Conservation (phyloP, 2,888 invertebrate genomes). For the Apamea sordens region DNA sequence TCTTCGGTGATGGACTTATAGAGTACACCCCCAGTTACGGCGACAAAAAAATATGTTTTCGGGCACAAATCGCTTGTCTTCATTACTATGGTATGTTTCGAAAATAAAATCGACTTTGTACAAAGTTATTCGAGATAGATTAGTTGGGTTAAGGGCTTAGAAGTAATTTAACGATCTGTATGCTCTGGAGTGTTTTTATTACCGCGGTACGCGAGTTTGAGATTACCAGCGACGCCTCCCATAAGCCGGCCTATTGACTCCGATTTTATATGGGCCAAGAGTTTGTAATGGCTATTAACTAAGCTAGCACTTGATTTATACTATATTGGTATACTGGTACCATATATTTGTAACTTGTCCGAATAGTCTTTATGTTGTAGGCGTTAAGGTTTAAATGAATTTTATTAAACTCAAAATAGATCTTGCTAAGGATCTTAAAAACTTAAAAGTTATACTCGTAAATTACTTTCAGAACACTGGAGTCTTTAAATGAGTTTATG, state of each 20-base stretch:
- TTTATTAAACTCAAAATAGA: not conserved
- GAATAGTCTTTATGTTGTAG: not conserved
- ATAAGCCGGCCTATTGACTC: slow-evolving; percentile 66
- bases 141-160: slow-evolving; percentile 60
- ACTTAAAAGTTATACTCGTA: not conserved
- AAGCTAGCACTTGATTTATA: slow-evolving; percentile 62
- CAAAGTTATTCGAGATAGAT: slow-evolving; percentile 62
- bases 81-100: slow-evolving; percentile 12
- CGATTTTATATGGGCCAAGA: slow-evolving; percentile 66
- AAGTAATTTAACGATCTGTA: slow-evolving; percentile 68
- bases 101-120: slow-evolving; percentile 52
- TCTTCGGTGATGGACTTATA: not conserved
- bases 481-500: slow-evolving; percentile 1
- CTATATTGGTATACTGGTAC: not conserved
- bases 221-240: slow-evolving; percentile 64
- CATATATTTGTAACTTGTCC: slow-evolving; percentile 19
- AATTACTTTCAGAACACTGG: not conserved
- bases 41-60: not conserved
- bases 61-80: not conserved
- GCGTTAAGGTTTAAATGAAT: slow-evolving; percentile 11
- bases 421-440: not conserved
- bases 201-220: slow-evolving; percentile 61
- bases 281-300: slow-evolving; percentile 66
- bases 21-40: not conserved
- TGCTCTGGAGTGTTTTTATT: slow-evolving; percentile 67